Percentiles rank a stretch among this genome's conserved stretches.
Conservation (phyloP, 2,113 vertebrate genomes). For the Cebidichthys violaceus region DNA sequence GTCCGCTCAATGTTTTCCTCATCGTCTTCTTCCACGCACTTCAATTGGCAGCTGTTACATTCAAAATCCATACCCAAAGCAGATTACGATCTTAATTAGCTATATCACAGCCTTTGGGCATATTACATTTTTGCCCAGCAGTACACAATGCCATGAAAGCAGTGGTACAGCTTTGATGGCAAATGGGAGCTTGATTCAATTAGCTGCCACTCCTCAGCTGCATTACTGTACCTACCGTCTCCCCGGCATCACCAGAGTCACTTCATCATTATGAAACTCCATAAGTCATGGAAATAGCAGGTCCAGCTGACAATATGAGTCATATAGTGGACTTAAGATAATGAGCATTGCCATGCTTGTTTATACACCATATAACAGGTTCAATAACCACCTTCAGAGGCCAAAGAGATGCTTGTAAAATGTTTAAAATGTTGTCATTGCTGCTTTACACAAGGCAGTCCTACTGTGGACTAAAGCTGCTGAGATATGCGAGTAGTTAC, state of each 20-base stretch:
- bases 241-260: constrained; percentile 25
- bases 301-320: constrained; percentile 32
- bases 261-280: constrained; percentile 29
- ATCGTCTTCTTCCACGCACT: neutral
- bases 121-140: constrained; percentile 46
- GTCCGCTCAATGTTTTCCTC: constrained; percentile 3
- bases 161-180: constrained; percentile 40
- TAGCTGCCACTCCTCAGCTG: constrained; percentile 42
- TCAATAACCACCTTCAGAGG: neutral
- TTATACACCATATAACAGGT: neutral
- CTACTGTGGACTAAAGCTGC: neutral
- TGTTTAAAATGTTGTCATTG: constrained; percentile 11
- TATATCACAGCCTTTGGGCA: constrained; percentile 40
- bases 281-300: constrained; percentile 35
- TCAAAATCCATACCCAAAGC: constrained; percentile 44
- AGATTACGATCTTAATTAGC: constrained; percentile 69
- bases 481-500: neutral
- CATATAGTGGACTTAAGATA: constrained; percentile 26
- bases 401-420: neutral
- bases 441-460: constrained; percentile 10
- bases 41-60: constrained; percentile 28
- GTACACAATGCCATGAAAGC: constrained; percentile 31
- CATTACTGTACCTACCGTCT: constrained; percentile 15
- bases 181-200: constrained; percentile 57
- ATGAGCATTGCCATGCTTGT: constrained; percentile 36